Conservation (phyloP, 2,113 vertebrate species). For the Nannobrachium achirus region DNA sequence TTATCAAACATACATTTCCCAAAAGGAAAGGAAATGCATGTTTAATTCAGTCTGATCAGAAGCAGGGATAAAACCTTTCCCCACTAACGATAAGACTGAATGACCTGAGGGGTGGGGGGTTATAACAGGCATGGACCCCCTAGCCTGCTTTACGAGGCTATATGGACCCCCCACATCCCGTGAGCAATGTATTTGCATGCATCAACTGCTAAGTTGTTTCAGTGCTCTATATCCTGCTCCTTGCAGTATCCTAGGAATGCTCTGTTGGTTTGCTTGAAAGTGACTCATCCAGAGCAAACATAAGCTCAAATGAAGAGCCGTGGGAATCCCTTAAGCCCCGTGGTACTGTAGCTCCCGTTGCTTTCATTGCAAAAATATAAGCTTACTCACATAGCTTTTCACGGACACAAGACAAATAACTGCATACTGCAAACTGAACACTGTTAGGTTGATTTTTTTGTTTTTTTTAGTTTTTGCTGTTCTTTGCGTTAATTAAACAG, state of each 20-base stretch:
- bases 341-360: constrained; percentile 2
- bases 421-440: constrained; percentile 5
- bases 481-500: not conserved
- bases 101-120: no score
- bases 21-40: no score
- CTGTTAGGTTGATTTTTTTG: not conserved
- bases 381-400: constrained; percentile 3
- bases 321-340: not conserved
- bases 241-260: not conserved
- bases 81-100: no score
- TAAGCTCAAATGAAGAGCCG: constrained; percentile 1
- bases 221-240: constrained; percentile 5
- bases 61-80: no score
- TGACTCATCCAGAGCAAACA: constrained; percentile 38
- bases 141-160: no score
- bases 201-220: constrained; percentile 39
- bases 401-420: not conserved
- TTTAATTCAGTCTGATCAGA: no score
- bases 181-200: not conserved
- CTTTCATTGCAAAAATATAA: constrained; percentile 35
- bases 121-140: no score
- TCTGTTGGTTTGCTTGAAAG: not conserved
- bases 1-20: no score
- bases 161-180: no score
- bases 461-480: not conserved